Percentiles rank a stretch among this genome's conserved stretches.
Conservation (phyloP, 2,888 invertebrate genomes). For the Toxonevra muliebris region DNA sequence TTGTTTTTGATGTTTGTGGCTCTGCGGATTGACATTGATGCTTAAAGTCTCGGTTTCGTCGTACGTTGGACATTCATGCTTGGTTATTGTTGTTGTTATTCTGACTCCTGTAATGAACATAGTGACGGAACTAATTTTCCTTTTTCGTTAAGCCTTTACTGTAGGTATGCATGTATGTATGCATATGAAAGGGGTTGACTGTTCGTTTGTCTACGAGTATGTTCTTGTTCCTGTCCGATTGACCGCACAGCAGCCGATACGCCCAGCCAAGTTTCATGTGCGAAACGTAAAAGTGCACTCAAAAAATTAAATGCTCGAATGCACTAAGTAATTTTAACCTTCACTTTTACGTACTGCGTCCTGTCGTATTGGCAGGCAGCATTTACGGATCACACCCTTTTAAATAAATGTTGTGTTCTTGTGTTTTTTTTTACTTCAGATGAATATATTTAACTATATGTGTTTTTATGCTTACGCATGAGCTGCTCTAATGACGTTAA, state of each 20-base stretch:
- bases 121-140: constrained; percentile 20
- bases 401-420: too few relatives aligned
- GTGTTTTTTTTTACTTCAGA: too few relatives aligned
- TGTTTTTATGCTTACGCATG: too few relatives aligned
- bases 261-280: background rate
- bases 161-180: background rate
- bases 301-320: constrained; percentile 53
- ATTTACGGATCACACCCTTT: too few relatives aligned
- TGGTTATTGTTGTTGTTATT: constrained; percentile 23
- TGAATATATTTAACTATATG: too few relatives aligned
- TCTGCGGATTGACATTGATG: constrained; percentile 41
- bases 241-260: constrained; percentile 40
- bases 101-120: constrained; percentile 25
- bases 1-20: constrained; percentile 7
- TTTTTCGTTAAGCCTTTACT: constrained; percentile 8
- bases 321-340: constrained; percentile 12
- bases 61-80: constrained; percentile 51
- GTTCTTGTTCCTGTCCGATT: constrained; percentile 29
- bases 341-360: background rate
- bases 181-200: too few relatives aligned
- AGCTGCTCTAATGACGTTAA: too few relatives aligned
- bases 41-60: background rate
- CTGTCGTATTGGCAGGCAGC: too few relatives aligned
- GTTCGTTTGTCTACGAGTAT: too few relatives aligned
- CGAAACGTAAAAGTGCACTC: constrained; percentile 54